Base-by-base conservation (phyloP, 1,140 invertebrate genomes). In the Drosophila auraria region DNA sequence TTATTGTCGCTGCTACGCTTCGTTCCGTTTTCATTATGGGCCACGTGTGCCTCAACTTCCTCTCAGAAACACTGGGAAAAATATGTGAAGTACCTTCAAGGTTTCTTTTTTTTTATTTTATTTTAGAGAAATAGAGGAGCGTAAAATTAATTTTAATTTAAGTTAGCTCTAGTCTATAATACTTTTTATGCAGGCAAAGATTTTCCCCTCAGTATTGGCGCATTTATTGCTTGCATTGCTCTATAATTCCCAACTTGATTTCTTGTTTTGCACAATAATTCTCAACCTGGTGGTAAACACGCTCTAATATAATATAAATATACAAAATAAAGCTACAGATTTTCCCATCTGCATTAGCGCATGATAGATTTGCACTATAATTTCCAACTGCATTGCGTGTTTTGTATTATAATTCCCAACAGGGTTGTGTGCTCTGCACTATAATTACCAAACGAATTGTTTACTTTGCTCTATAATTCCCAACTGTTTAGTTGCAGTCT, bases 11-110 rank as follows among this genome's bases (percentile, higher is more conserved):
- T 54, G 64, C 61, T 66, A 61, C 63, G 82, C 68, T 84, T 78
- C 74, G 57, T 79, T 83, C 86, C 56, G 74, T 79, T 81, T 87
- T 89, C 84, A 87, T 87, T 87, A 89, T 64, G 75, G 57, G 66
- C 62, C 86, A 90, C 86, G 86, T 90, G 86, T 75, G 66, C 76
- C 57, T 78, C 57, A 36, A 70, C 74, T 78, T 78, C 75, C 75
- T 71, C 50, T 33, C 5, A 12, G 6, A 45, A n/a, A 2, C 68
- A 71, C 68, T 47, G 6, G 9, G 14, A 71, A 66, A 71, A 66
- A 12, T 30, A 3, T 38, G 7, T 6, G 20, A 1, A 0, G 5
- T 14, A 0, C 17, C 9, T 49, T 23, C 27, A 30, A 30, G 8
- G 8, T 11, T 33, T 8, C 33, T 0, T 27, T 27, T 27, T 20